Evolutionary conservation across 2,888 invertebrate species (phyloP).

Genomic region (Spatulosminthurus flaviceps): DNA sequence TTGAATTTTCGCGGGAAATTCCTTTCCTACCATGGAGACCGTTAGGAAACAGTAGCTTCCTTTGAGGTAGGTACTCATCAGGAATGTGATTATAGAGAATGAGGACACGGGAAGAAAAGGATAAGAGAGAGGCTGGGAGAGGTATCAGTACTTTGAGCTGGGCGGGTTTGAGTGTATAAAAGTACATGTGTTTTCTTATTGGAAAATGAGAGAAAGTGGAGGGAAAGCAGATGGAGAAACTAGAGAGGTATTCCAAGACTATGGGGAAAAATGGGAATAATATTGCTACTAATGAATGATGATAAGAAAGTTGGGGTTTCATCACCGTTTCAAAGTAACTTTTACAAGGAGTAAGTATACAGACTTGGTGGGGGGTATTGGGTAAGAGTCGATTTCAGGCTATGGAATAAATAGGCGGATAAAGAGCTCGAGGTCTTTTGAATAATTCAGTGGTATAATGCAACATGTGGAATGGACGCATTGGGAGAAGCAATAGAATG

Average conservation of each 20-base stretch:
- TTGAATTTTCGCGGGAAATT: too few species aligned
- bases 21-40: too few species aligned
- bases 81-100: too few species aligned
- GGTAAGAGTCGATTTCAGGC: constrained; percentile 37
- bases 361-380: not conserved
- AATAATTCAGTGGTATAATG: constrained; percentile 44
- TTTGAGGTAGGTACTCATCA: too few species aligned
- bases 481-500: constrained; percentile 42
- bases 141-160: too few species aligned
- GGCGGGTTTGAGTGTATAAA: too few species aligned
- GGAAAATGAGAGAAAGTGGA: too few species aligned
- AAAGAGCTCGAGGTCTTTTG: constrained; percentile 44
- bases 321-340: constrained; percentile 10
- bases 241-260: not conserved
- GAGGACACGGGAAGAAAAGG: too few species aligned
- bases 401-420: constrained; percentile 45
- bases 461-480: constrained; percentile 46
- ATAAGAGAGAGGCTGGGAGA: too few species aligned
- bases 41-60: too few species aligned
- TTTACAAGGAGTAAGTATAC: constrained; percentile 9
- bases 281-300: constrained; percentile 14
- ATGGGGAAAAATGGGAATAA: not conserved
- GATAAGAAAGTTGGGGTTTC: constrained; percentile 8
- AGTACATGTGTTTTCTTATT: too few species aligned
- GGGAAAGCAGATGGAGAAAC: too few species aligned